Evolutionary conservation across 2,888 invertebrate species (phyloP), one percentile per base, ranked within the genome.

Genomic region (Thymelicus acteon): DNA sequence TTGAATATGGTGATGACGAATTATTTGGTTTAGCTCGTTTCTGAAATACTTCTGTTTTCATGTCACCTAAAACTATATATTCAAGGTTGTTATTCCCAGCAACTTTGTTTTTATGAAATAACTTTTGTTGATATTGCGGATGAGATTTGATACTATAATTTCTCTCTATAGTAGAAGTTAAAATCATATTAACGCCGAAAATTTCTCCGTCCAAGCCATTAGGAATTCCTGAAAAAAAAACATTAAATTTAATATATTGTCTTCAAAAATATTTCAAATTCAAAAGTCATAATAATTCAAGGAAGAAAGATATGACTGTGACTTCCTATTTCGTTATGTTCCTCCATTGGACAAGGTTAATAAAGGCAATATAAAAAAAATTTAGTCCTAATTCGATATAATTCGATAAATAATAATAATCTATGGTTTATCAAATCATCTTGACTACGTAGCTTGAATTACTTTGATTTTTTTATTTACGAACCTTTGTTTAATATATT

Each of bases 191-290:
- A 76, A 95, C 95, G 10, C 96, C 96, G 79, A 95, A 95, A 75
- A 96, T 92, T 82, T 95, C 95, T 6, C 96, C 96, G 85, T 96
- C 96, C 73, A 96, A 93, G 8, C 96, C 96, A 73, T 95, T 96
- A 73, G 95, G 94, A 48, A 93, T 83, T 54, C 96, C 94, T 94
- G 78, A 60, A 85, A 83, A 71, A 71, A 67, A 60, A 71, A 39
- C 72, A 37, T 62, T 44, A 44, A 3, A 31, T 31, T 31, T 31
- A 3, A 31, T 5, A 5, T 31, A 2, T 31, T 31, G 31, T 31
- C 31, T 31, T 5, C 5, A 31, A 2, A 31, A 31, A 8, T 40
- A 40, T 8, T 40, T 8, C 40, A 1, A 40, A 40, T 40, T 40
- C 2, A 40, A 40, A 40, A 7, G 7, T 40, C 40, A 40, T 40